Evolutionary conservation across 2,113 vertebrate genomes (phyloP), one percentile per base, ranked within the genome.

Genomic region (Labrus mixtus): DNA sequence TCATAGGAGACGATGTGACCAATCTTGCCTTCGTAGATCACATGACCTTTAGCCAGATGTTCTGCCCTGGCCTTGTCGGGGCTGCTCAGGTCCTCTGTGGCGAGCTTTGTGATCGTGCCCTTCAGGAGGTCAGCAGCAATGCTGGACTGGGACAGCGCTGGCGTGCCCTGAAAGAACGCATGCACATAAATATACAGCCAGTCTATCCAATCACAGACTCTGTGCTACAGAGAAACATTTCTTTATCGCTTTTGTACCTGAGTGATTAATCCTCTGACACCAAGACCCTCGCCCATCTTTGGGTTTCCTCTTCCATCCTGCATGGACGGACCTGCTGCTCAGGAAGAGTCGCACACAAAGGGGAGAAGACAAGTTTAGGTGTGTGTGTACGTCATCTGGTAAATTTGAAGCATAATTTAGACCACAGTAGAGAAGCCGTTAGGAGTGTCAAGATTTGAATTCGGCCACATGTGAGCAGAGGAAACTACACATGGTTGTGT

Each of bases 11-110:
- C 92, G 76, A 99, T 97, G 82, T 99, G 97, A 53, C 97, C 97
- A 73, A 95, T 98, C 89, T 97, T 98, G 87, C 98, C 96, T 94
- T 98, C 97, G 62, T 98, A 99, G 83, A 99, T 98, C 76, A 99
- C 97, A 13, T 98, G 97, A 87, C 95, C 96, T 92, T 99, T 99
- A 87, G 96, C 90, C 57, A 95, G 68, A 45, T 95, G 92, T 76
- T 99, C 97, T 25, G 96, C 96, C 11, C 97, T 90, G 77, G 94
- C 83, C 85, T 97, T 99, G 62, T 99, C 98, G 2, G 95, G 95
- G 84, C 93, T 96, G 90, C 82, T 95, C 73, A 92, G 70, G 75
- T 99, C 98, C 86, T 98, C 97, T 0, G 96, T 94, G 9, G 96
- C 93, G 50, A 99, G 91, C 50, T 97, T 95, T 56, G 96, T 94